phyloP scores from a whole-genome alignment of 2,888 invertebrate species.

The Nineta flava region DNA sequence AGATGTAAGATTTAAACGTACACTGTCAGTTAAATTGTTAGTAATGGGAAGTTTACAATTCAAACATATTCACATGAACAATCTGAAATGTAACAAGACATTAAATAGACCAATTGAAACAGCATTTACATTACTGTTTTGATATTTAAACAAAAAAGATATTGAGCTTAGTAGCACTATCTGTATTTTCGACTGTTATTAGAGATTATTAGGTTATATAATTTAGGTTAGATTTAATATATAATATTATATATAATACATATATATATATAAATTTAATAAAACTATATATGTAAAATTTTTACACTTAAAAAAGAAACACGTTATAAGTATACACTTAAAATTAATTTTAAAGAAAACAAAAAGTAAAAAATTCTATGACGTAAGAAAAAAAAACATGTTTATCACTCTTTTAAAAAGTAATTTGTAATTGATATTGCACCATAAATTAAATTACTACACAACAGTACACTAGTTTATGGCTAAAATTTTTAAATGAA shows the following conservation, averaged over 20 bases:
- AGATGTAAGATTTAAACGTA: too few relatives aligned
- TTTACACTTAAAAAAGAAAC: constrained; percentile 2
- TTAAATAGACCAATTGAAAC: too few relatives aligned
- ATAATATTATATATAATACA: too few relatives aligned
- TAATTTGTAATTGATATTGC: too few relatives aligned
- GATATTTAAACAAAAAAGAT: constrained; percentile 1
- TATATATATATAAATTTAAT: neutral
- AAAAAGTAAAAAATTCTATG: neutral
- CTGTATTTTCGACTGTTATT: constrained; percentile 6
- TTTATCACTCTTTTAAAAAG: neutral
- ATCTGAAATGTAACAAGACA: too few relatives aligned
- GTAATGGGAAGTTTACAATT: too few relatives aligned
- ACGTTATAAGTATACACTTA: constrained; percentile 1
- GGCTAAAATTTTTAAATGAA: too few relatives aligned
- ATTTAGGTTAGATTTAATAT: neutral
- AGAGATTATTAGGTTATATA: constrained; percentile 1
- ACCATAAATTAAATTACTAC: too few relatives aligned
- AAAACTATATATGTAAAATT: constrained; percentile 3
- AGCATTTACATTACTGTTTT: neutral
- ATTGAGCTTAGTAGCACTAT: constrained; percentile 6
- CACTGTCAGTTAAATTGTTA: too few relatives aligned
- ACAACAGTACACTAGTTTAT: too few relatives aligned
- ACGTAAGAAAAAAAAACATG: neutral
- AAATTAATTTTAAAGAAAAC: neutral
- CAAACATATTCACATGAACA: too few relatives aligned